Evolutionary conservation across 2,888 invertebrate genomes (phyloP).

Genomic region (Microdon myrmicae): DNA sequence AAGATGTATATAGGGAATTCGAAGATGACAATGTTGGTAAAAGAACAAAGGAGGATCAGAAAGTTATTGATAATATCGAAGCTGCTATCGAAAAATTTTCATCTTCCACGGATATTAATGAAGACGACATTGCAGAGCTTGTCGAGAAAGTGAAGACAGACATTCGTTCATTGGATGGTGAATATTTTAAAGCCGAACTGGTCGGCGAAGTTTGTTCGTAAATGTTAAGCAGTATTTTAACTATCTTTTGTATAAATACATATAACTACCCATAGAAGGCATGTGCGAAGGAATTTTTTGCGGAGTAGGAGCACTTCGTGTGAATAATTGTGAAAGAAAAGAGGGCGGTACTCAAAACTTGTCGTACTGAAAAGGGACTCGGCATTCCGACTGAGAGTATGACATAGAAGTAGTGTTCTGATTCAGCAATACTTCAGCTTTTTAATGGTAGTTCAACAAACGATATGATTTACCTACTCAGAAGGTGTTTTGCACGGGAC

Average conservation of each 20-base stretch:
- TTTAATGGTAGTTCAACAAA: no score
- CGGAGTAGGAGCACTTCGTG: no score
- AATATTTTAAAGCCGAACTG: slow-evolving; percentile 61
- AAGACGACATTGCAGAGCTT: slow-evolving; percentile 60
- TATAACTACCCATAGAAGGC: slow-evolving; percentile 1
- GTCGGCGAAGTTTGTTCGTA: slow-evolving; percentile 45
- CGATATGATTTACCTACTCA: no score
- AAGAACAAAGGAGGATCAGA: slow-evolving; percentile 61
- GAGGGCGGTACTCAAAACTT: no score
- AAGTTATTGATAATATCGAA: slow-evolving; percentile 60
- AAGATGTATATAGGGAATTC: slow-evolving; percentile 62
- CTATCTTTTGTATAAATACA: not conserved
- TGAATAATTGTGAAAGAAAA: no score
- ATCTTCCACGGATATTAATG: slow-evolving; percentile 60
- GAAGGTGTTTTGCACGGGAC: no score
- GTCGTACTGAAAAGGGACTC: no score
- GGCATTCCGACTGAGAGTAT: no score
- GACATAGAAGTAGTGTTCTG: no score
- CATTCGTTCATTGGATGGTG: slow-evolving; percentile 61
- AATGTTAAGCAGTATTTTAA: slow-evolving; percentile 17
- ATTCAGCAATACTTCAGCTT: no score
- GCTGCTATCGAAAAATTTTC: slow-evolving; percentile 62
- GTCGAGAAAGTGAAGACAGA: slow-evolving; percentile 62
- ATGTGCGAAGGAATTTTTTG: not conserved
- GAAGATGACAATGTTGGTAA: slow-evolving; percentile 63